phyloP scores from a whole-genome alignment of 1,140 invertebrate species.

The Aphelinus certus region DNA sequence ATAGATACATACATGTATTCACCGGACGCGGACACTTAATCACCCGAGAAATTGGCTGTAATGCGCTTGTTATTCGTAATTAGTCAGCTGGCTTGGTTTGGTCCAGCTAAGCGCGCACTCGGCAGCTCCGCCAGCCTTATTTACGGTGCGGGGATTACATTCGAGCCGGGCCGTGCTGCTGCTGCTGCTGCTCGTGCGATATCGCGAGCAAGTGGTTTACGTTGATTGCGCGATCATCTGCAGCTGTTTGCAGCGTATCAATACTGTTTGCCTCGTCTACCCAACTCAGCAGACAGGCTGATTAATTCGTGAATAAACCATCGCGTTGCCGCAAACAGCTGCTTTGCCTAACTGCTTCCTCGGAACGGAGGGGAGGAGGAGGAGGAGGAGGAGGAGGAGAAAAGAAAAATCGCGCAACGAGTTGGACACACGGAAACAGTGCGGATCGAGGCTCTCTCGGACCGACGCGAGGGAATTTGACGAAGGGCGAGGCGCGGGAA shows the following conservation, averaged over 20 bases:
- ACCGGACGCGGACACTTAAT: neutral
- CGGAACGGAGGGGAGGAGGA: too few species aligned
- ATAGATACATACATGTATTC: too few species aligned
- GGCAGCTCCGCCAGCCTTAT: neutral
- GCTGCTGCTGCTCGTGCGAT: slow-evolving; percentile 10
- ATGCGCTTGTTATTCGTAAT: slow-evolving; percentile 30
- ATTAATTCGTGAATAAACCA: too few species aligned
- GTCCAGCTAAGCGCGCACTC: neutral
- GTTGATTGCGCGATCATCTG: slow-evolving; percentile 8
- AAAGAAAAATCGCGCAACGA: too few species aligned
- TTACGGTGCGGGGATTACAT: slow-evolving; percentile 7
- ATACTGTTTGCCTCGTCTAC: neutral
- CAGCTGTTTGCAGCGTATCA: neutral
- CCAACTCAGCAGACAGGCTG: too few species aligned
- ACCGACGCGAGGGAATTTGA: too few species aligned
- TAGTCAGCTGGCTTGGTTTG: slow-evolving; percentile 24
- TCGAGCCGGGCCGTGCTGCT: neutral
- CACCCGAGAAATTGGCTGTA: slow-evolving; percentile 43
- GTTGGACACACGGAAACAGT: too few species aligned
- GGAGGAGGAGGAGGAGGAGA: too few species aligned
- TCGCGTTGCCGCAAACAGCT: too few species aligned
- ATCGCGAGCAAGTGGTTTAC: neutral
- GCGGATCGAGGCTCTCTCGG: too few species aligned
- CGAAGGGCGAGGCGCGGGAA: too few species aligned
- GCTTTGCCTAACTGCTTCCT: too few species aligned